phyloP scores from a whole-genome alignment of 2,797 vertebrate species.

The Melanotaenia pygmaea region DNA sequence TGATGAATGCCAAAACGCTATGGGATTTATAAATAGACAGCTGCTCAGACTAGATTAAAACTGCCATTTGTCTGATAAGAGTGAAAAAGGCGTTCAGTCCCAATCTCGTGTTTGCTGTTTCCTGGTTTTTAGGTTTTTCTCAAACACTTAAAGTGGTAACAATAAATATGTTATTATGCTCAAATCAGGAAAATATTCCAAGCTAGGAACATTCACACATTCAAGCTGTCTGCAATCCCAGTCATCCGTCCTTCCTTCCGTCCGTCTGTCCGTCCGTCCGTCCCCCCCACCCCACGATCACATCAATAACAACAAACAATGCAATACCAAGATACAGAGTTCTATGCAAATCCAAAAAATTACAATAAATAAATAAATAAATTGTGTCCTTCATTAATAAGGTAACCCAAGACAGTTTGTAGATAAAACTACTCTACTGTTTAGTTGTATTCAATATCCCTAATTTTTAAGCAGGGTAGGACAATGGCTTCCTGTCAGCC shows the following conservation, averaged over 20 bases:
- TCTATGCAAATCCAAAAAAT: slow-evolving; percentile 25
- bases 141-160: background rate
- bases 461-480: slow-evolving; percentile 31
- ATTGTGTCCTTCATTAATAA: slow-evolving; percentile 64
- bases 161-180: background rate
- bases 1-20: slow-evolving; percentile 25
- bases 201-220: slow-evolving; percentile 27
- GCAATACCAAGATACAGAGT: slow-evolving; percentile 58
- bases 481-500: slow-evolving; percentile 10
- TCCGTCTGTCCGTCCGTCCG: background rate
- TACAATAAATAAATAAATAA: slow-evolving; percentile 12
- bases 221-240: slow-evolving; percentile 35
- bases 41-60: slow-evolving; percentile 55
- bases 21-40: slow-evolving; percentile 27
- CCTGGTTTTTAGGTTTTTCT: background rate
- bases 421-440: slow-evolving; percentile 47
- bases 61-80: slow-evolving; percentile 52
- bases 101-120: slow-evolving; percentile 27
- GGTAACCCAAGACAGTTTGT: slow-evolving; percentile 42
- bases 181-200: slow-evolving; percentile 60
- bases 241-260: slow-evolving; percentile 7
- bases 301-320: slow-evolving; percentile 67
- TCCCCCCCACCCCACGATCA: slow-evolving; percentile 46
- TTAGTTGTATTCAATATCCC: slow-evolving; percentile 47
- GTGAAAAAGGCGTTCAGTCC: slow-evolving; percentile 37